These are phyloP conservation scores for Cheumatopsyche charites DNA, from an alignment of 1,140 invertebrate species.

Conservation along the genomic window DNA sequence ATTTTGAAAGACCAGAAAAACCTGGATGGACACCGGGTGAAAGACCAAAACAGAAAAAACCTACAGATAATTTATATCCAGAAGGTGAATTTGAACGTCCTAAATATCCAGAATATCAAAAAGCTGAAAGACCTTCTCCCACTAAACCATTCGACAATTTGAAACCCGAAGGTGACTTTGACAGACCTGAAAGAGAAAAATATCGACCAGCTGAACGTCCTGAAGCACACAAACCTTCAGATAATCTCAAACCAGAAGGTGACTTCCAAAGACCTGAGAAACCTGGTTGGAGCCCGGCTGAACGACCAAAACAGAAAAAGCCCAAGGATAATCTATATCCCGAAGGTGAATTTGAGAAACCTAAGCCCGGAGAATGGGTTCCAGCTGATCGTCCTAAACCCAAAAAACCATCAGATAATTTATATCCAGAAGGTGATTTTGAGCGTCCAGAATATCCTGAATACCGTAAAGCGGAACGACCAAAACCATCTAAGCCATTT, in stretches of 20 bases:
- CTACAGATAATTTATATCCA: conserved; percentile 64
- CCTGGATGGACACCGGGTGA: conserved; percentile 59
- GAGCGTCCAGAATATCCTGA: conserved; percentile 52
- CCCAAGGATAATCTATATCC: conserved; percentile 63
- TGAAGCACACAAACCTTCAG: conserved; percentile 60
- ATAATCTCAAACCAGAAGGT: conserved; percentile 66
- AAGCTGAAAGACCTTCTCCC: conserved; percentile 58
- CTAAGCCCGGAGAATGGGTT: conserved; percentile 57
- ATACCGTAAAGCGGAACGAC: conserved; percentile 54
- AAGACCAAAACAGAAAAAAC: conserved; percentile 60
- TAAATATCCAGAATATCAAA: conserved; percentile 58
- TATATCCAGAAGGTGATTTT: conserved; percentile 68
- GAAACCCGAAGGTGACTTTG: conserved; percentile 64
- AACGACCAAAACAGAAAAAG: conserved; percentile 59
- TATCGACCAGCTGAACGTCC: conserved; percentile 58
- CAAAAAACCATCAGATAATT: conserved; percentile 63
- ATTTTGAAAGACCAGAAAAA: conserved; percentile 60
- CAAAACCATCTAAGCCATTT: conserved; percentile 58
- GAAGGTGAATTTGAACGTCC: conserved; percentile 63
- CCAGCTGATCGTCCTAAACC: conserved; percentile 55
- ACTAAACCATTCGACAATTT: conserved; percentile 57
- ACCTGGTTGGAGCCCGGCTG: conserved; percentile 54
- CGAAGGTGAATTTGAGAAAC: conserved; percentile 64
- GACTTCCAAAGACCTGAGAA: conserved; percentile 60
- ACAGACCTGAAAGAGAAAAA: conserved; percentile 54